Conservation (phyloP, 2,888 invertebrate species). For the Campoplex nolae region DNA sequence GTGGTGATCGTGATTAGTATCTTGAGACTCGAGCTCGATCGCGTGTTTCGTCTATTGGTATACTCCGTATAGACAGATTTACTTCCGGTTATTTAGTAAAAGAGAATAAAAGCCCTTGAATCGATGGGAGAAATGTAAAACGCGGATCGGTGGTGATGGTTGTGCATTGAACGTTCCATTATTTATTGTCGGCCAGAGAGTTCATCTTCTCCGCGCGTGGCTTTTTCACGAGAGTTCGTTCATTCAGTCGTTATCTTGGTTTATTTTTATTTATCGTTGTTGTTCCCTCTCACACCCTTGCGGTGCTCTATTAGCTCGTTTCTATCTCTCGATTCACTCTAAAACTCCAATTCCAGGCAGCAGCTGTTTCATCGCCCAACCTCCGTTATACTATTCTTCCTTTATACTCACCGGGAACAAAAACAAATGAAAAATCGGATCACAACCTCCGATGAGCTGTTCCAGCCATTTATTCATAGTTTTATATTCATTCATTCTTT, state of each 20-base stretch:
- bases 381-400: background rate
- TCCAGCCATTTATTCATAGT: conserved; percentile 24
- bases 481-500: background rate
- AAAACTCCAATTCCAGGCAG: conserved; percentile 46
- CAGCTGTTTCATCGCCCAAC: conserved; percentile 36
- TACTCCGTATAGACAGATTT: background rate
- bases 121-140: background rate
- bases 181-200: conserved; percentile 49
- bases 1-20: background rate
- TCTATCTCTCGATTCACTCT: conserved; percentile 60
- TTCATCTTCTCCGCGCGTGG: conserved; percentile 35
- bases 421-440: conserved; percentile 15
- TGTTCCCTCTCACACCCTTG: conserved; percentile 12
- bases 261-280: conserved; percentile 21
- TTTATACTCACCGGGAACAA: background rate
- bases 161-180: conserved; percentile 54
- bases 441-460: conserved; percentile 21
- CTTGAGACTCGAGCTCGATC: background rate
- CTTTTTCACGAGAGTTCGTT: conserved; percentile 49
- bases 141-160: background rate
- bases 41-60: background rate
- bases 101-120: conserved; percentile 2
- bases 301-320: conserved; percentile 22
- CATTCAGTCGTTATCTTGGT: conserved; percentile 38
- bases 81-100: background rate